Base-by-base conservation (phyloP, 2,888 invertebrate genomes). In the Mythimna ferrago region DNA sequence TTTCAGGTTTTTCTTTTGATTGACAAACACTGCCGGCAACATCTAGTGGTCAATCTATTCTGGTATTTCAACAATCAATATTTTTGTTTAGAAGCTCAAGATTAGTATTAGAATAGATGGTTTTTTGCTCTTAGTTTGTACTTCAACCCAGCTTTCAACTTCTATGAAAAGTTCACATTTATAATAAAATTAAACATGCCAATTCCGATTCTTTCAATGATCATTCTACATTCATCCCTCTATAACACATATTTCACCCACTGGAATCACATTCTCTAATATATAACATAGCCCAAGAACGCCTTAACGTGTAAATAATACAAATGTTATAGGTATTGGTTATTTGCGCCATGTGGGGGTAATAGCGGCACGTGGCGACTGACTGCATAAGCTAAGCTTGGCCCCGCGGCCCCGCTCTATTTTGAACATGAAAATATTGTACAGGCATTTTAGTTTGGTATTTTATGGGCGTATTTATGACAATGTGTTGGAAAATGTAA, bases 301-400 rank as follows among this genome's bases (percentile, higher is more conserved):
- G 58, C 63, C 38, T 48, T 71, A 84, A 79, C 84, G 84, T 81
- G 84, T 76, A 79, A 76, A 83, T 83, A 83, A 83, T 83, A 83
- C 79, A 73, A 83, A 83, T 84, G 66, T 64, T 74, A 71, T 84
- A 84, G 71, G 73, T 84, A 86, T 85, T 76, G 80, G 86, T 71
- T 78, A 79, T 82, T 77, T 69, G 75, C 71, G 76, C 78, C 86
- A 84, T 82, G 51, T 87, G 84, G 63, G 7, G 9, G 72, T 80
- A 87, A 87, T 84, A 83, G 68, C 32, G 72, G 83, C 81, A 80
- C 84, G 84, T 84, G 83, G 80, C 63, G 44, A 54, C 53, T 62
- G 70, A 73, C 70, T 80, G 78, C 73, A 80, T 78, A 73, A 79
- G 76, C 71, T 75, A 67, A 73, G 69, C 54, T 35, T 68, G 41